Base-by-base conservation (phyloP, 2,888 invertebrate genomes). In the Sminthurides aquaticus region DNA sequence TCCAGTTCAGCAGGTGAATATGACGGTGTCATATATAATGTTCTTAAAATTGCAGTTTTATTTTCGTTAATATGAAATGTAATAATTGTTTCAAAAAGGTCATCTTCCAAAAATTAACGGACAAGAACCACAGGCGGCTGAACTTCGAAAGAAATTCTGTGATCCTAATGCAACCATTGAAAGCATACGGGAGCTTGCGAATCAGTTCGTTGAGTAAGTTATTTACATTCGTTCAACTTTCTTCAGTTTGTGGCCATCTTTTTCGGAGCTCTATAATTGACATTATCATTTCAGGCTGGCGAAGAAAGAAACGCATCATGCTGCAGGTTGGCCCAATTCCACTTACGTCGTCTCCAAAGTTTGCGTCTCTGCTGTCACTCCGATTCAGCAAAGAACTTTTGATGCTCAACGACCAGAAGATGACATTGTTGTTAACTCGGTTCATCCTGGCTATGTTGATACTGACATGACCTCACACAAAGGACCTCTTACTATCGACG, bases 391-490 rank as follows among this genome's bases (percentile, higher is more conserved):
- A 73, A 79, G 82, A 24, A n/a, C 2, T 1, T 57, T 88, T 18
- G 79, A 84, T 69, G 77, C 77, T 11, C 79, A 81, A 71, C 68
- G 76, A 2, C 76, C 78, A 18, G 75, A 80, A 0, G 81, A 84
- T 78, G 86, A 87, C 71, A 83, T 89, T 62, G 82, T 82, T 68
- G 83, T 88, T 15, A 90, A 89, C 78, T 80, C 85, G 2, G 86
- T 86, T 1, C 86, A 87, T 77, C 90, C 90, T 0, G 90, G 90
- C 0, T 88, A 85, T 77, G 89, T 90, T 0, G 83, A 83, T 71
- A 91, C 90, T 2, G 89, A 90, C 75, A 87, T 91, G 89, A 81
- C 85, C 0, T 85, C 84, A 27, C 85, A 87, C 73, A 84, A 83
- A 74, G 90, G 86, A 0, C 75, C 77, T 0, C 78, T 85, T 22